phyloP scores from a whole-genome alignment of 1,140 invertebrate genomes.

The Caenorhabditis elegans region DNA sequence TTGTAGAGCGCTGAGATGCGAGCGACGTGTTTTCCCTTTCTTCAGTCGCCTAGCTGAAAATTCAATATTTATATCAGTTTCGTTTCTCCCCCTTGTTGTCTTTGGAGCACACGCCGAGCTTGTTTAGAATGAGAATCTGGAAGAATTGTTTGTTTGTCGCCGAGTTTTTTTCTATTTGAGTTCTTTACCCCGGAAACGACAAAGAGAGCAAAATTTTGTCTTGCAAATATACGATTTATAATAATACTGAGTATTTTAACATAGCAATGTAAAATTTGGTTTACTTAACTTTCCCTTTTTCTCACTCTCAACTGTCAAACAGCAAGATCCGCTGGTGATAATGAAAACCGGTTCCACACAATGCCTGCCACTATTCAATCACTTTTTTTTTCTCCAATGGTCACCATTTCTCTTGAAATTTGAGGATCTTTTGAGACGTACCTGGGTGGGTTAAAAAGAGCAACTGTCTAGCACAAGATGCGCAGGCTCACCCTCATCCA shows the following conservation, averaged over 20 bases:
- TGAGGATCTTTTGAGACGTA: background rate
- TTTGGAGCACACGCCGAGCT: background rate
- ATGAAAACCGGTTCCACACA: background rate
- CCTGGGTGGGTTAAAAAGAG: background rate
- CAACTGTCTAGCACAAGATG: background rate
- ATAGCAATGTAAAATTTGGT: no score
- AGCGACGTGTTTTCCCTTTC: background rate
- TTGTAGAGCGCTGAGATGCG: background rate
- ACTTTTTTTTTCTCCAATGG: background rate
- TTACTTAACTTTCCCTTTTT: no score
- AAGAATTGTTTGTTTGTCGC: constrained; percentile 6
- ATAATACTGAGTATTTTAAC: no score
- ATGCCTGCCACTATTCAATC: background rate
- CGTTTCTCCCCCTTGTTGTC: background rate
- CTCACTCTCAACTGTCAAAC: background rate
- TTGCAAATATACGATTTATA: background rate
- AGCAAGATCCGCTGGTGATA: constrained; percentile 1
- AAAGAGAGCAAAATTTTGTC: background rate
- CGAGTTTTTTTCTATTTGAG: constrained; percentile 13
- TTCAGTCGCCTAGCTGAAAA: background rate
- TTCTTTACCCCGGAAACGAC: background rate
- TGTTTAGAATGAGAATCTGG: background rate
- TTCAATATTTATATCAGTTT: background rate
- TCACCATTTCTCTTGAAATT: constrained; percentile 4
- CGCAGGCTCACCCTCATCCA: background rate